phyloP scores from a whole-genome alignment of 2,888 invertebrate genomes.

The Lydus trimaculatus region DNA sequence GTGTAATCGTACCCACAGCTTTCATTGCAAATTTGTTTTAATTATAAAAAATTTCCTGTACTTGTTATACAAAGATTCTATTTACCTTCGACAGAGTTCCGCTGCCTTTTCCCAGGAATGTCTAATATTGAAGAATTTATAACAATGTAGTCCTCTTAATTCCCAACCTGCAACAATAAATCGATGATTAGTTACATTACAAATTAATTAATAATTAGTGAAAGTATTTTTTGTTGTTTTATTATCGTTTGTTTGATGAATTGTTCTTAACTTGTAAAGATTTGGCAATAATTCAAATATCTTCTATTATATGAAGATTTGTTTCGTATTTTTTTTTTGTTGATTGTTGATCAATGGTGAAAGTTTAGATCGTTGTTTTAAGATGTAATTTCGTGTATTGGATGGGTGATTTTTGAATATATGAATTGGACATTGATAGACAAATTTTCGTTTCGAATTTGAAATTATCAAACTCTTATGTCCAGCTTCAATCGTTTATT shows the following conservation, averaged over 20 bases:
- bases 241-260: not conserved
- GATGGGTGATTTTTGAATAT: not conserved
- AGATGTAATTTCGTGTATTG: not conserved
- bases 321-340: not conserved
- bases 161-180: conserved; percentile 83
- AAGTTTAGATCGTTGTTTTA: conserved; percentile 7
- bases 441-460: not conserved
- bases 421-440: not conserved
- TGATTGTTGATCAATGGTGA: conserved; percentile 3
- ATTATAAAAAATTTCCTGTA: too few relatives aligned
- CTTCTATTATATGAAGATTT: conserved; percentile 12
- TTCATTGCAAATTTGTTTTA: too few relatives aligned
- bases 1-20: too few relatives aligned
- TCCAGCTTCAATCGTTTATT: not conserved
- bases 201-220: not conserved
- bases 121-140: conserved; percentile 94
- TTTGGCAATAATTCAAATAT: not conserved
- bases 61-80: conserved; percentile 23
- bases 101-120: conserved; percentile 97
- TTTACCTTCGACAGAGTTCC: conserved; percentile 92
- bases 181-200: conserved; percentile 1
- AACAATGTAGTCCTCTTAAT: conserved; percentile 88
- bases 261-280: not conserved
- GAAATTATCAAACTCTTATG: too few relatives aligned
- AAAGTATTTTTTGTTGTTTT: not conserved